Evolutionary conservation across 2,797 vertebrate genomes (phyloP).

Genomic region (Scolopax rusticola): DNA sequence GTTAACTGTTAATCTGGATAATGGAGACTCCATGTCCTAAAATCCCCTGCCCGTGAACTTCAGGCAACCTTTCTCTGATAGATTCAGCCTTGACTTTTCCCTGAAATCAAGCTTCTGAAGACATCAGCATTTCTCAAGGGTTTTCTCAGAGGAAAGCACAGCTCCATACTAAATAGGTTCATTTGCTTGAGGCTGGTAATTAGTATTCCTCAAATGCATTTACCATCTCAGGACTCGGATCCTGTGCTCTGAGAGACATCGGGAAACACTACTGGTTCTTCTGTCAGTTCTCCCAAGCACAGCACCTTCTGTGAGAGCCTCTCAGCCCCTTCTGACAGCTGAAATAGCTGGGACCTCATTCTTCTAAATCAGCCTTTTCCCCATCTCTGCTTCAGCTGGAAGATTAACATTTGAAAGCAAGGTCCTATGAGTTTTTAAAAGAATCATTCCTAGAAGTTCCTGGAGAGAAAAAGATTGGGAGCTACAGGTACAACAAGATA

Average conservation of each 20-base stretch:
- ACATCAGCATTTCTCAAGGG: conserved; percentile 38
- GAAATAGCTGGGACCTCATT: not conserved
- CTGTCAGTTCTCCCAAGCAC: not conserved
- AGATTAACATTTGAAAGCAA: not conserved
- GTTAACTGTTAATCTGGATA: conserved; percentile 72
- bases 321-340: not conserved
- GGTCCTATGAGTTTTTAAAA: not conserved
- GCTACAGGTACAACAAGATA: not conserved
- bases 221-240: not conserved
- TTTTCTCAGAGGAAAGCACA: conserved; percentile 19
- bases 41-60: not conserved
- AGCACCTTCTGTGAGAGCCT: not conserved
- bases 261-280: not conserved
- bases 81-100: conserved; percentile 2
- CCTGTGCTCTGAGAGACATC: not conserved
- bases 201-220: conserved; percentile 12
- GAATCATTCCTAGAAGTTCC: not conserved
- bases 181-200: conserved; percentile 2
- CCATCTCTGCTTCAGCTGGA: not conserved
- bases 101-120: conserved; percentile 37
- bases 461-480: not conserved
- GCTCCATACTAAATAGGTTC: not conserved
- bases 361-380: not conserved
- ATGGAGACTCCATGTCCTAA: conserved; percentile 14
- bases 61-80: conserved; percentile 3